Evolutionary conservation across 2,113 vertebrate species (phyloP), one percentile per base, ranked within the genome.

Genomic region (Lonchura striata): DNA sequence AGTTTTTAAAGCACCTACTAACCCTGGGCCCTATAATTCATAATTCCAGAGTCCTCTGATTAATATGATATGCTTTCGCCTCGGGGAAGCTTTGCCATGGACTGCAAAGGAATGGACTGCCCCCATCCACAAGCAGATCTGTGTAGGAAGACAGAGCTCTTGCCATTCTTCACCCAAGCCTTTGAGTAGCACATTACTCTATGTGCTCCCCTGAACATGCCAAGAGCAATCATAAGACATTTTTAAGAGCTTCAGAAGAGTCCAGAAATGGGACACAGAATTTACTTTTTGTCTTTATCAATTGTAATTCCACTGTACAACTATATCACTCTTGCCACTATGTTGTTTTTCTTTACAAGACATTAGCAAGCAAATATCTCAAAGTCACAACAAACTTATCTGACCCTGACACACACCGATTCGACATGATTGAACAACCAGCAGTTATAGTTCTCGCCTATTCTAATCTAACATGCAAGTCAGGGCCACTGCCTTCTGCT

Each of bases 51-150:
- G n/a, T 18, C 27, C 10, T 54, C 63, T 66, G 23, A 46, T 65
- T 46, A 70, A 42, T 17, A 18, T 21, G 8, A 85, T 23, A 35
- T 0, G 1, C 47, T 30, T 14, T 52, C 46, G 53, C 11, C 30
- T 14, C 3, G 0, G 5, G n/a, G 22, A 57, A 82, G 47, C 56
- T 54, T 54, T 84, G 50, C 59, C 17, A 25, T 0, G 0, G 86
- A 33, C 25, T 75, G 52, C n/a, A n/a, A 42, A 31, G 35, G 33
- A 59, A 63, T 2, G 1, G 8, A 35, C 21, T 18, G 28, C 12
- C 52, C 18, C 60, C 47, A 41, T 3, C 19, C 56, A 47, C 0
- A 0, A 54, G 77, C 39, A 59, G 23, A 63, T 25, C 6, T 8
- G 27, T 2, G 1, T 3, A 60, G 25, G 20, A 86, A 37, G 15